Evolutionary conservation across 2,888 invertebrate genomes (phyloP).

Genomic region (Drepanosiphum platanoidis): DNA sequence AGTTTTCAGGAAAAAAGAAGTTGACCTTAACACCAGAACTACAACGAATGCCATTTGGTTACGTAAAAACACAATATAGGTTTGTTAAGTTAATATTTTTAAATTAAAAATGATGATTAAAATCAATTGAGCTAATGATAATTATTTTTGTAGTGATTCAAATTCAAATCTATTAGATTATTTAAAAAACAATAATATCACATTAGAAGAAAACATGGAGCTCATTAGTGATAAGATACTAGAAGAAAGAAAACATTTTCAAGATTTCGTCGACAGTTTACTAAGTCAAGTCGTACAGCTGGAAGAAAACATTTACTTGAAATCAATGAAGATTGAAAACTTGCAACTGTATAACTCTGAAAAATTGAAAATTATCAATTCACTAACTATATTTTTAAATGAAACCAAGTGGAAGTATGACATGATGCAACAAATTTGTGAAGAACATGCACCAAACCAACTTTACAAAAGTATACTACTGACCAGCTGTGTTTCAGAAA

Average conservation of each 20-base stretch:
- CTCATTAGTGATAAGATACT: conserved; percentile 25
- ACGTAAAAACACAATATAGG: conserved; percentile 16
- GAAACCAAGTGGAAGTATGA: conserved; percentile 42
- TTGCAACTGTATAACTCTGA: conserved; percentile 53
- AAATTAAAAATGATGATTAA: background rate
- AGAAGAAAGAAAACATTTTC: conserved; percentile 19
- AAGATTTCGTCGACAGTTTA: conserved; percentile 18
- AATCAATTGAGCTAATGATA: background rate
- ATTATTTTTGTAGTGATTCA: conserved; percentile 11
- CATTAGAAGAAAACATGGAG: conserved; percentile 42
- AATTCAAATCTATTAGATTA: conserved; percentile 1
- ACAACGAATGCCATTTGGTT: background rate
- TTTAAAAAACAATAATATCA: background rate
- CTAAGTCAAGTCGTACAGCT: conserved; percentile 41
- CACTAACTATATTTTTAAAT: background rate
- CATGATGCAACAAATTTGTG: conserved; percentile 13
- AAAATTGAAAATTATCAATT: conserved; percentile 50
- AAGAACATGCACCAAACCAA: conserved; percentile 18
- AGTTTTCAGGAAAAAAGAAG: conserved; percentile 26
- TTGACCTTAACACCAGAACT: conserved; percentile 38
- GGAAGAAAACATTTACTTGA: conserved; percentile 35
- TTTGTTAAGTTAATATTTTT: conserved; percentile 12
- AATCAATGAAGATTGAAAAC: conserved; percentile 45
- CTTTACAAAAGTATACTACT: conserved; percentile 2
- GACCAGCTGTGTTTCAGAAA: background rate